Percentiles rank a stretch among this genome's conserved stretches.
Evolutionary conservation across 2,888 invertebrate species (phyloP).

Genomic region (Sylvicola cinctus): DNA sequence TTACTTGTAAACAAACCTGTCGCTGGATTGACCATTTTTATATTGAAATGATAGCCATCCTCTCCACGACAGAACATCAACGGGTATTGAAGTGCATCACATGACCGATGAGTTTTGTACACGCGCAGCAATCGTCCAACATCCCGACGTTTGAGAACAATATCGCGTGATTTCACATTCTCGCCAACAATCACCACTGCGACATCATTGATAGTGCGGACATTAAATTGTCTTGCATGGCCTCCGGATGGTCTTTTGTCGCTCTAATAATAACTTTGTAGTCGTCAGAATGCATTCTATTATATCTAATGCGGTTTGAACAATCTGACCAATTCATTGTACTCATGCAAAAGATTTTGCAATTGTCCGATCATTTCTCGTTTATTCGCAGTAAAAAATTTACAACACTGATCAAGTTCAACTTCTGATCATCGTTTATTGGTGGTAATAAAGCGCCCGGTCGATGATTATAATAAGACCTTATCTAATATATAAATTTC

Average conservation of each 20-base stretch:
- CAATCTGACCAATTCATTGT: conserved; percentile 13
- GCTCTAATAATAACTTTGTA: no score
- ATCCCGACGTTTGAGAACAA: conserved; percentile 12
- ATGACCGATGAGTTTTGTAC: conserved; percentile 13
- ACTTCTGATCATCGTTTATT: no score
- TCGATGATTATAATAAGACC: no score
- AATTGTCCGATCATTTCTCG: no score
- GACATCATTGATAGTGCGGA: conserved; percentile 18
- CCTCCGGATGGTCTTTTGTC: conserved; percentile 14
- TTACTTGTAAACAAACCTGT: no score
- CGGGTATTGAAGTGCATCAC: conserved; percentile 17
- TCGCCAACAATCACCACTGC: conserved; percentile 17
- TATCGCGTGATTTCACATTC: conserved; percentile 14
- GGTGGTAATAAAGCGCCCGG: no score
- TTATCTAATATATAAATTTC: no score
- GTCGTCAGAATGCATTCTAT: no score
- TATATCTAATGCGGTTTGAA: conserved; percentile 16
- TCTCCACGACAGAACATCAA: conserved; percentile 7
- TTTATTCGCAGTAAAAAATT: no score
- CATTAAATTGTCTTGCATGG: conserved; percentile 16
- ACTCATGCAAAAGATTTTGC: conserved; percentile 11
- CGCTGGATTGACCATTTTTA: conserved; percentile 5
- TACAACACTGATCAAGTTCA: no score
- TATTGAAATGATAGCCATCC: conserved; percentile 8
- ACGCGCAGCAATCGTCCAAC: conserved; percentile 9